Evolutionary conservation across 2,888 invertebrate genomes (phyloP).

Genomic region (Adelphocoris suturalis): DNA sequence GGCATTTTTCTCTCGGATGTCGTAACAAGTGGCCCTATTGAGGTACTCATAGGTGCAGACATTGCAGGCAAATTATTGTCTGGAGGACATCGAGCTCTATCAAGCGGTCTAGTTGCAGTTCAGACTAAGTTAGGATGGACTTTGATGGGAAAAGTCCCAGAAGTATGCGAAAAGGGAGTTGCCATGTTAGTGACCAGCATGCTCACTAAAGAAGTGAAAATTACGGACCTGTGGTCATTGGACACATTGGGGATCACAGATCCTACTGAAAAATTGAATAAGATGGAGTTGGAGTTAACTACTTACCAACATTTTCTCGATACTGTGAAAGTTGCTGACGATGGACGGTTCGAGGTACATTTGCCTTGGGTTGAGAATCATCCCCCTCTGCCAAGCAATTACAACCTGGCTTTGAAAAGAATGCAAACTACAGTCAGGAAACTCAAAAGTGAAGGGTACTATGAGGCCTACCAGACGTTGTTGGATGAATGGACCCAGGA

Average conservation of each 20-base stretch:
- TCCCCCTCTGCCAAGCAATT: conserved; percentile 76
- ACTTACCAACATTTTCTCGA: conserved; percentile 70
- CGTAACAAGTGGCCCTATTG: not conserved
- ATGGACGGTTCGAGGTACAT: conserved; percentile 77
- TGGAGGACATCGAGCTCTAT: not conserved
- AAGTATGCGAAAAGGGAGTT: not conserved
- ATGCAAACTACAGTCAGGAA: conserved; percentile 74
- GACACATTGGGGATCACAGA: conserved; percentile 72
- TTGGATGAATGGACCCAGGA: conserved; percentile 76
- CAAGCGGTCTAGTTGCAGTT: not conserved
- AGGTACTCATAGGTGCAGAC: conserved; percentile 50
- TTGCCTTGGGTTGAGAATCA: conserved; percentile 77
- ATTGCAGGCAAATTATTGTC: conserved; percentile 20
- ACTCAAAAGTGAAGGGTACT: conserved; percentile 64
- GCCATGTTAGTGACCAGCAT: conserved; percentile 24
- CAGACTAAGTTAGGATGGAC: conserved; percentile 55
- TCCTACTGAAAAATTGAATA: conserved; percentile 43
- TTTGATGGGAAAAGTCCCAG: conserved; percentile 12
- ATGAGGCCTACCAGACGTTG: conserved; percentile 76
- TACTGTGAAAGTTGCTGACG: conserved; percentile 76
- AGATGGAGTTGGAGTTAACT: conserved; percentile 35
- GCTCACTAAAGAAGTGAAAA: not conserved
- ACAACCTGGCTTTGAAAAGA: conserved; percentile 75
- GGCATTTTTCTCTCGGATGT: not conserved
- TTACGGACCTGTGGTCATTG: conserved; percentile 70